Conservation (phyloP, 1,140 invertebrate species). For the Formica selysi region DNA sequence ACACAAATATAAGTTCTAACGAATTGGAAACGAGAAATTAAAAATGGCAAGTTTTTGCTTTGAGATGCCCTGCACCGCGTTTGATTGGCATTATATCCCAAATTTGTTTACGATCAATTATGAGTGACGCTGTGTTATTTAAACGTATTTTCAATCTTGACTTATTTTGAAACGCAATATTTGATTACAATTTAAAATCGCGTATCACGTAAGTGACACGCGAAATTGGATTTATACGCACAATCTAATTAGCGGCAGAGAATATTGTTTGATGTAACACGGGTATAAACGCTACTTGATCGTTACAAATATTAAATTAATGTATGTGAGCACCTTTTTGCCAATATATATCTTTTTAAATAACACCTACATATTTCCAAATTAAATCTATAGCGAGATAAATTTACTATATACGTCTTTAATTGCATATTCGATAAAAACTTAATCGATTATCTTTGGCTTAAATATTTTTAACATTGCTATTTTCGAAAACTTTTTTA, state of each 20-base stretch:
- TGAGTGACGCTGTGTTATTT: background rate
- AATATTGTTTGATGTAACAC: background rate
- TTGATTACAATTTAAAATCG: background rate
- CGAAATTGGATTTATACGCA: background rate
- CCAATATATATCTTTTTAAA: background rate
- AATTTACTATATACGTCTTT: background rate
- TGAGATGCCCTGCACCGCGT: background rate
- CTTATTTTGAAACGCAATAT: background rate
- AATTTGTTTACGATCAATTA: background rate
- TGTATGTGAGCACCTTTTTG: background rate
- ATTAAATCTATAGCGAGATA: background rate
- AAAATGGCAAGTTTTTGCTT: background rate
- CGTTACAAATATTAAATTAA: background rate
- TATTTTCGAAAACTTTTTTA: background rate
- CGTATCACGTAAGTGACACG: background rate
- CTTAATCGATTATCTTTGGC: background rate
- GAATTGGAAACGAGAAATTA: background rate
- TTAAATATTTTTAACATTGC: background rate
- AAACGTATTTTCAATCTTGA: background rate
- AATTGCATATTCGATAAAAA: background rate
- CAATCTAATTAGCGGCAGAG: background rate
- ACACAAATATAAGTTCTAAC: background rate
- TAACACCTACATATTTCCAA: background rate
- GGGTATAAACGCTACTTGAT: background rate
- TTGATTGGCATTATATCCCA: background rate